Evolutionary conservation across 2,113 vertebrate genomes (phyloP).

Genomic region (Cyprinodon brontotheroides): DNA sequence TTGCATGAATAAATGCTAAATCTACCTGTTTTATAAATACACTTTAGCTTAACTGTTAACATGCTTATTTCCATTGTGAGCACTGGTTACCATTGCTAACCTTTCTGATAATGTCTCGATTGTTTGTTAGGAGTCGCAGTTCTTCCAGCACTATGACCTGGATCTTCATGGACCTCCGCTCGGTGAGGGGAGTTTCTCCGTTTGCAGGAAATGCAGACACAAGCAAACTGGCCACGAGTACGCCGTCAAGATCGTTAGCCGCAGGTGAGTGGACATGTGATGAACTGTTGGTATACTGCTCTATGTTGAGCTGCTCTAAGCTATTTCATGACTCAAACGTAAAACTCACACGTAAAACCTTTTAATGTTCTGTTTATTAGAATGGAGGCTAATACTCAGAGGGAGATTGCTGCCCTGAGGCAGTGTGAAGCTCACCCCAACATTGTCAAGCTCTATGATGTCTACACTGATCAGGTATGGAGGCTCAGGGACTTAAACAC

Average conservation of each 20-base stretch:
- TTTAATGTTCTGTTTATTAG: constrained; percentile 62
- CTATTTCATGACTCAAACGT: background rate
- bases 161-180: constrained; percentile 84
- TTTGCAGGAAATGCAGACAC: constrained; percentile 88
- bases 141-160: constrained; percentile 91
- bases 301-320: background rate
- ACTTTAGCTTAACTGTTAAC: background rate
- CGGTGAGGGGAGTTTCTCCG: constrained; percentile 90
- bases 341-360: background rate
- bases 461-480: constrained; percentile 89
- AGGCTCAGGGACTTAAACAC: background rate
- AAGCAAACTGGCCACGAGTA: constrained; percentile 86
- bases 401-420: constrained; percentile 87
- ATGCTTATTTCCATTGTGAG: background rate
- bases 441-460: constrained; percentile 87
- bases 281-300: background rate
- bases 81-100: background rate
- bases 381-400: constrained; percentile 88
- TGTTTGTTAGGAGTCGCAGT: constrained; percentile 85
- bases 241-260: constrained; percentile 91
- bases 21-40: too few species aligned
- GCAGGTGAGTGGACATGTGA: constrained; percentile 77
- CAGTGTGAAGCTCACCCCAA: constrained; percentile 89
- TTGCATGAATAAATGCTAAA: too few species aligned
- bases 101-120: background rate